These are phyloP conservation scores for Eupleurogrammus muticus DNA, from an alignment of 2,797 vertebrate genomes.

Conservation along the genomic window DNA sequence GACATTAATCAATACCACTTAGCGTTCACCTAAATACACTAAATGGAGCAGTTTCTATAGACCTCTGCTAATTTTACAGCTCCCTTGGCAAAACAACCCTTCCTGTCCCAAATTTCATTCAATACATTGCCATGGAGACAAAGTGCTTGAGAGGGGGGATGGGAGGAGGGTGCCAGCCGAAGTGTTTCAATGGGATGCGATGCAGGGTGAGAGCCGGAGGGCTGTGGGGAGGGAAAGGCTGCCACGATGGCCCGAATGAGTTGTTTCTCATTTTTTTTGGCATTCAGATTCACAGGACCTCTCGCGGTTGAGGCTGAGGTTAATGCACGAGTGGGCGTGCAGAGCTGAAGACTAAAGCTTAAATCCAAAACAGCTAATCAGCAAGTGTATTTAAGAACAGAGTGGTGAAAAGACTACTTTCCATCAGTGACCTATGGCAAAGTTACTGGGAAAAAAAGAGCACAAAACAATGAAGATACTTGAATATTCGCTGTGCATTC, in stretches of 20 bases:
- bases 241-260: constrained; percentile 59
- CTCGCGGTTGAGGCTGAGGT: constrained; percentile 49
- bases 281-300: constrained; percentile 61
- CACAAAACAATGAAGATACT: constrained; percentile 33
- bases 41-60: constrained; percentile 34
- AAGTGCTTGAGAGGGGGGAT: constrained; percentile 63
- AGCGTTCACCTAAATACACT: constrained; percentile 3
- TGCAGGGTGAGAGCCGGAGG: constrained; percentile 63
- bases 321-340: constrained; percentile 25
- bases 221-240: constrained; percentile 50
- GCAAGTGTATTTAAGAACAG: constrained; percentile 39
- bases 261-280: constrained; percentile 39
- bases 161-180: constrained; percentile 44
- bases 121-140: constrained; percentile 78
- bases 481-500: constrained; percentile 42
- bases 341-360: constrained; percentile 43
- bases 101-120: constrained; percentile 60
- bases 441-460: constrained; percentile 32
- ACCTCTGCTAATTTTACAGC: constrained; percentile 46
- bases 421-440: constrained; percentile 30
- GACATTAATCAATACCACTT: constrained; percentile 45
- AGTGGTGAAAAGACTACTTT: constrained; percentile 24
- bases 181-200: constrained; percentile 63
- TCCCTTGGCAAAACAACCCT: constrained; percentile 26
- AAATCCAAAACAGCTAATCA: constrained; percentile 52